Conservation (phyloP, 2,797 vertebrate genomes). For the Perdix hodgsoniae region DNA sequence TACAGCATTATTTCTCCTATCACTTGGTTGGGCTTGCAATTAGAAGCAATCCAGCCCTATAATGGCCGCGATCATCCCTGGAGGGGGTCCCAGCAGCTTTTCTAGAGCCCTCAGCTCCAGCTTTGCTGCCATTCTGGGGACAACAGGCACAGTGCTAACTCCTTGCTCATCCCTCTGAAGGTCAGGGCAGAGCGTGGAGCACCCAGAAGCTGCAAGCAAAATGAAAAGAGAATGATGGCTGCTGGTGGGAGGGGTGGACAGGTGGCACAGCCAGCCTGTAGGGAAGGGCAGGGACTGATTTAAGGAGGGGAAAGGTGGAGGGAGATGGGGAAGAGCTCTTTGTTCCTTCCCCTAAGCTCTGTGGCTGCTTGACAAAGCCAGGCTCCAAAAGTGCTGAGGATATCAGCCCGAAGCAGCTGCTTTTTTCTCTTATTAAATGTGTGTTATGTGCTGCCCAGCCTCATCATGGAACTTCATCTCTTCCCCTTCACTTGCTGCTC, state of each 20-base stretch:
- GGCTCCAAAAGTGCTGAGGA: neutral
- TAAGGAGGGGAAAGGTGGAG: neutral
- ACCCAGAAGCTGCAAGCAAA: neutral
- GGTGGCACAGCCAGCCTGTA: neutral
- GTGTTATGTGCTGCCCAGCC: neutral
- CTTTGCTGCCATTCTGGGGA: neutral
- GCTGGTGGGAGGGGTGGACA: neutral
- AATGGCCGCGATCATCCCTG: neutral
- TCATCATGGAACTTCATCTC: neutral
- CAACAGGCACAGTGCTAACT: neutral
- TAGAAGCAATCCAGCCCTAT: neutral
- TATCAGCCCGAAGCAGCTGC: neutral
- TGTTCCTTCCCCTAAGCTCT: neutral
- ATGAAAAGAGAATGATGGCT: neutral
- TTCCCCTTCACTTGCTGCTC: neutral
- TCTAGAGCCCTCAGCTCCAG: neutral
- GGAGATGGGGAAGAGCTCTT: neutral
- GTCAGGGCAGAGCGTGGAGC: neutral
- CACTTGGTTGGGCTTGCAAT: neutral
- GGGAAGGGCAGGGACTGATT: neutral
- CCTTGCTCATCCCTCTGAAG: neutral
- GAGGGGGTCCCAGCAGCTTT: neutral
- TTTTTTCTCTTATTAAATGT: neutral
- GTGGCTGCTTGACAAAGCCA: neutral
- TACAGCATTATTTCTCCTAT: neutral